Evolutionary conservation across 2,797 vertebrate species (phyloP).

Genomic region (Pelobates cultripes): DNA sequence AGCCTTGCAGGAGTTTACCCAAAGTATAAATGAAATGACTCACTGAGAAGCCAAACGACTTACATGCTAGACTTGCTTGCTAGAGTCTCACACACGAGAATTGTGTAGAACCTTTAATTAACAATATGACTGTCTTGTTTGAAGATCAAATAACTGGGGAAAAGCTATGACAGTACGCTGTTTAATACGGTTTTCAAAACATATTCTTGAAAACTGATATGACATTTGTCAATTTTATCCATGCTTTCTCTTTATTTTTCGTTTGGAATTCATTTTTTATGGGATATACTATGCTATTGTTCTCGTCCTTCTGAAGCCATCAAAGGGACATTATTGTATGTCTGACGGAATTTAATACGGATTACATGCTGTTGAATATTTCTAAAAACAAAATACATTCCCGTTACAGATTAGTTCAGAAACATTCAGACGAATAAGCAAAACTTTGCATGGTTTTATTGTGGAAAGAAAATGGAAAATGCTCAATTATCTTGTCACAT

Average conservation of each 20-base stretch:
- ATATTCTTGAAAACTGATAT: background rate
- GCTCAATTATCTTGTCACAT: no score
- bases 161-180: background rate
- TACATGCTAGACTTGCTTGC: background rate
- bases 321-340: background rate
- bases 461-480: no score
- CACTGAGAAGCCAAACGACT: background rate
- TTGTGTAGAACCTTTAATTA: background rate
- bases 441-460: no score
- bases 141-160: background rate
- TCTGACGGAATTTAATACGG: background rate
- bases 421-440: no score
- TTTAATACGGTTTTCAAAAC: background rate
- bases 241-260: background rate
- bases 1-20: background rate
- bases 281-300: background rate
- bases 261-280: background rate
- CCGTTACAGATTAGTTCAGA: no score
- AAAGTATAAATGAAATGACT: background rate
- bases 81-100: background rate
- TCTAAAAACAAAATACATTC: no score
- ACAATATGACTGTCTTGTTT: background rate
- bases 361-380: no score
- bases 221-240: background rate
- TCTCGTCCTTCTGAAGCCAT: background rate